Evolutionary conservation across 2,113 vertebrate genomes (phyloP).

Genomic region (Pollimyrus isidori): DNA sequence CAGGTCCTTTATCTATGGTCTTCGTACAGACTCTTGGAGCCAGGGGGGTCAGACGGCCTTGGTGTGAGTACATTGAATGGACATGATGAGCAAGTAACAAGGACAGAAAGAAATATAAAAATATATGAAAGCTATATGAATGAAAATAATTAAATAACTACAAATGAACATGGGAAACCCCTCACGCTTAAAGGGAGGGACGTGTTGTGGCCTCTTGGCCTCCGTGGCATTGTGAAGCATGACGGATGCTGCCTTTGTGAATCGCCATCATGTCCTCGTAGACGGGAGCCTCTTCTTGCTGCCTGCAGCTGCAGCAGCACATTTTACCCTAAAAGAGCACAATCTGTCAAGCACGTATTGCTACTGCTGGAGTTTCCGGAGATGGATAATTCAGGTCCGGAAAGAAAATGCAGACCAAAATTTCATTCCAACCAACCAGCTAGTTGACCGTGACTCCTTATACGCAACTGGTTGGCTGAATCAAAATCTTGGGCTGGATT

Average conservation of each 20-base stretch:
- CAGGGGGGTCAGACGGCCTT: too few relatives aligned
- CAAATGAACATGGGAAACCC: too few relatives aligned
- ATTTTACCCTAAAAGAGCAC: constrained; percentile 30
- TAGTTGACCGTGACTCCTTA: not conserved
- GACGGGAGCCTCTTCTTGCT: constrained; percentile 20
- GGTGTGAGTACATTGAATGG: too few relatives aligned
- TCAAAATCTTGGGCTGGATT: not conserved
- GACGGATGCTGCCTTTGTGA: constrained; percentile 18
- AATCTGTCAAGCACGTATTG: not conserved
- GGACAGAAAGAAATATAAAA: too few relatives aligned
- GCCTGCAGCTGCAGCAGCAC: not conserved
- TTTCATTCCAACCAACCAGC: not conserved
- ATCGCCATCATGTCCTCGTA: constrained; percentile 52
- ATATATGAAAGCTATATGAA: too few relatives aligned
- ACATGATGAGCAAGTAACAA: too few relatives aligned
- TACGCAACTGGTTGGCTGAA: not conserved
- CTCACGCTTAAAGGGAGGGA: not conserved
- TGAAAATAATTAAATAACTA: too few relatives aligned
- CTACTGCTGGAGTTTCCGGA: not conserved
- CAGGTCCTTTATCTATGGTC: too few relatives aligned
- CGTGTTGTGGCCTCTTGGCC: not conserved
- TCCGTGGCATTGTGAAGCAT: not conserved
- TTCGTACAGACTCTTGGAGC: too few relatives aligned
- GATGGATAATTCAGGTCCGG: not conserved
- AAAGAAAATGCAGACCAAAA: not conserved